phyloP scores from a whole-genome alignment of 1,140 invertebrate genomes.

The Samia ricini region DNA sequence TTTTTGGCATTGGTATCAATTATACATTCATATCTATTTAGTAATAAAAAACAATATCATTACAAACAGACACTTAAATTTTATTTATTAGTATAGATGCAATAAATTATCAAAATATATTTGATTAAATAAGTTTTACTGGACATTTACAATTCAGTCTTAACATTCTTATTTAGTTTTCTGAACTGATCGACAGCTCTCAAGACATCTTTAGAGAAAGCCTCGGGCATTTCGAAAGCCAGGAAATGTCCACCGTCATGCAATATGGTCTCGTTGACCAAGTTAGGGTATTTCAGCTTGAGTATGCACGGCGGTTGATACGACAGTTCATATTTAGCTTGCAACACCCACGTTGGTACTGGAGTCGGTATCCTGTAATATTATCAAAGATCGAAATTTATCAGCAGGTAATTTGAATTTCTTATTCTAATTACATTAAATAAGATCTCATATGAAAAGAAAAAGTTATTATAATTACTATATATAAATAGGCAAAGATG shows the following conservation, averaged over 20 bases:
- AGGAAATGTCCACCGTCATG: conserved; percentile 86
- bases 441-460: not conserved
- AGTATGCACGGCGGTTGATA: conserved; percentile 74
- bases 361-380: conserved; percentile 68
- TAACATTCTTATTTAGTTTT: conserved; percentile 29
- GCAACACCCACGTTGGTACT: conserved; percentile 78
- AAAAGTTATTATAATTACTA: not conserved
- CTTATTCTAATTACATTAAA: not conserved
- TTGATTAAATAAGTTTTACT: no score
- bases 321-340: conserved; percentile 78
- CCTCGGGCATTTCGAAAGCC: conserved; percentile 83
- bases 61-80: no score
- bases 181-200: conserved; percentile 40
- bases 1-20: no score
- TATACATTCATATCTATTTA: no score
- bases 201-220: conserved; percentile 79
- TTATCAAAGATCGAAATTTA: not conserved
- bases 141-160: conserved; percentile 48
- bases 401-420: no score
- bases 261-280: conserved; percentile 76
- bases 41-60: no score
- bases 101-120: no score
- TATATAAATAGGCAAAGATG: no score
- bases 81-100: no score
- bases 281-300: conserved; percentile 71